Conservation (phyloP, 2,888 invertebrate genomes). For the Pyrochroa serraticornis region DNA sequence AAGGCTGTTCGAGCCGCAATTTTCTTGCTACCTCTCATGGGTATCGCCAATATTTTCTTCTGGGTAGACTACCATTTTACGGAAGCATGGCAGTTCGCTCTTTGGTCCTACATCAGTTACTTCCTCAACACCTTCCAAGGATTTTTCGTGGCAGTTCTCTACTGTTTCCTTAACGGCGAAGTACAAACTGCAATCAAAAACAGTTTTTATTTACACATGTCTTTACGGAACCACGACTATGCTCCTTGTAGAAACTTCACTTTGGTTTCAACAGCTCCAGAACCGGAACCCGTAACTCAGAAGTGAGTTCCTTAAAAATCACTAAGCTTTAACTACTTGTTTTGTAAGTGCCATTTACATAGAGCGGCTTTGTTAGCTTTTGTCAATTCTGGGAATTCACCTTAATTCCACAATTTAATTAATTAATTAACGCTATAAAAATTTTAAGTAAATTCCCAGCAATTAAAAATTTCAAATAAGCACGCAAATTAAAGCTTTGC, state of each 20-base stretch:
- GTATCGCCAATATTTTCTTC: slow-evolving; percentile 78
- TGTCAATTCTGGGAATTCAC: too few relatives aligned
- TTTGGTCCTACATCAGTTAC: slow-evolving; percentile 81
- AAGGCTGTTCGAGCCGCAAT: slow-evolving; percentile 83
- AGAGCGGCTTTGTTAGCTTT: too few relatives aligned
- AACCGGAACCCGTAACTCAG: slow-evolving; percentile 9
- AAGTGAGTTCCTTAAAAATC: slow-evolving; percentile 33
- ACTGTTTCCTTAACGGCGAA: slow-evolving; percentile 85
- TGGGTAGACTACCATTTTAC: slow-evolving; percentile 70
- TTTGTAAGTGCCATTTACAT: too few relatives aligned
- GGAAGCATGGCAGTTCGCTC: slow-evolving; percentile 72
- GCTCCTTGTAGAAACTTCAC: slow-evolving; percentile 46
- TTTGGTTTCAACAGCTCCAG: slow-evolving; percentile 38
- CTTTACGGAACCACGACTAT: slow-evolving; percentile 45
- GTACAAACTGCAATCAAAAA: slow-evolving; percentile 59
- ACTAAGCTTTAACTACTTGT: too few relatives aligned
- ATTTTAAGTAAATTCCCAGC: slow-evolving; percentile 40
- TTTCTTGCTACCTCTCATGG: slow-evolving; percentile 78
- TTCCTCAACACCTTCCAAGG: slow-evolving; percentile 86
- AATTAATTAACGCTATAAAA: too few relatives aligned
- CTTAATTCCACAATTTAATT: too few relatives aligned
- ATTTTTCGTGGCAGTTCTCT: slow-evolving; percentile 77
- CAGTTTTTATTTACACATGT: slow-evolving; percentile 43
- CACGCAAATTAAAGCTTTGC: slow-evolving; percentile 1
- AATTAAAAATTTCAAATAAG: slow-evolving; percentile 42